Base-by-base conservation (phyloP, 2,113 vertebrate genomes). In the Pelecanus crispus region DNA sequence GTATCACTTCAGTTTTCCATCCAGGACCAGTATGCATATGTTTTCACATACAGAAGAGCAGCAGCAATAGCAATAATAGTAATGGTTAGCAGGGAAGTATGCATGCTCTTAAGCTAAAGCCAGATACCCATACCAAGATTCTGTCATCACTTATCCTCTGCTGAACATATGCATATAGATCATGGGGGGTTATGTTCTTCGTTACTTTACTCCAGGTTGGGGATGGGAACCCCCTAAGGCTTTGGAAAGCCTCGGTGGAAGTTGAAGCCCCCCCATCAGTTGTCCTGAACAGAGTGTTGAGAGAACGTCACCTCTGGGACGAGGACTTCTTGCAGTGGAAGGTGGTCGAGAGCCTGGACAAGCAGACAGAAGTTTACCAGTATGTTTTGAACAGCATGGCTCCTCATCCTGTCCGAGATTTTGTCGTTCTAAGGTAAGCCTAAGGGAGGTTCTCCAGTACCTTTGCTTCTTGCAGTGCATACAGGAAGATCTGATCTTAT, bases 281-380 rank as follows among this genome's bases (percentile, higher is more conserved):
- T 29, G 99, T 99, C 45, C 88, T 99, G 97, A 99, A 99, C 84
- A 98, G 99, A 3, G 98, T 99, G 93, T 97, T 99, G 83, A 98
- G 99, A 92, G 99, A 99, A 97, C 99, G 99, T 56, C 99, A 99
- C 96, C 98, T 99, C 63, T 99, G 99, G 99, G 99, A 99, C 0
- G 98, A 99, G 66, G 99, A 99, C 95, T 98, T 99, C 77, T 97
- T 99, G 96, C 99, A 99, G 94, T 99, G 99, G 99, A 99, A 99
- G 97, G 97, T 99, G n/a, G 98, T 98, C 7, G 99, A 99, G 92
- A 98, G 97, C 4, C 95, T 99, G 91, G 99, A 99, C 98, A 99
- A 98, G 92, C 99, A 99, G 90, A 99, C 99, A 0, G 99, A 99
- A 91, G 96, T 99, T 95, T 99, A 99, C 92, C 99, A 99, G 94